Conservation (phyloP, 2,797 vertebrate species). For the Falco concolor region DNA sequence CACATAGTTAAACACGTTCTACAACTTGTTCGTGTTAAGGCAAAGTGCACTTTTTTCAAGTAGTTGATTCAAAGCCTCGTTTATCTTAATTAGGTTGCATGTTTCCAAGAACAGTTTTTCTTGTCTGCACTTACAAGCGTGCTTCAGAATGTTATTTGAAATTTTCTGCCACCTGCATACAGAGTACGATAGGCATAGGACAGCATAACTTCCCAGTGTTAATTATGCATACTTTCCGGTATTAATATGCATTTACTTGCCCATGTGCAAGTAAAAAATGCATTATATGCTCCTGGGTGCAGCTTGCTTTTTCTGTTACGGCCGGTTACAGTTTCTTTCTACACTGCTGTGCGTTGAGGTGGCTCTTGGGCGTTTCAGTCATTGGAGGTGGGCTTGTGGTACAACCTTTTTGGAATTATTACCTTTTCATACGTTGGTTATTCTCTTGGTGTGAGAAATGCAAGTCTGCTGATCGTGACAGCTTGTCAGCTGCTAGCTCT, state of each 20-base stretch:
- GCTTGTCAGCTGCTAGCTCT: neutral
- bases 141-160: neutral
- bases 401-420: neutral
- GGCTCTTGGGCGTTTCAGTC: neutral
- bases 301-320: neutral
- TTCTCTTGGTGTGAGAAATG: neutral
- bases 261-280: neutral
- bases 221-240: neutral
- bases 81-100: neutral
- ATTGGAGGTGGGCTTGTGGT: neutral
- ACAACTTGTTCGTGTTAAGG: neutral
- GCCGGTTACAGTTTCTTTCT: neutral
- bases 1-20: neutral
- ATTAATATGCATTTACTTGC: neutral
- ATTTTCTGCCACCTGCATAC: neutral
- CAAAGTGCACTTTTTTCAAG: neutral
- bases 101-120: neutral
- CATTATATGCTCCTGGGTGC: neutral
- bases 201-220: neutral
- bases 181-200: neutral
- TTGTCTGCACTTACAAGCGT: neutral
- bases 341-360: neutral
- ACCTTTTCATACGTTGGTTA: neutral
- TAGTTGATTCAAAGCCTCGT: neutral
- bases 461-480: neutral